These are phyloP conservation scores for Drosophila peninsularis DNA, from an alignment of 2,888 invertebrate species.

Conservation along the genomic window DNA sequence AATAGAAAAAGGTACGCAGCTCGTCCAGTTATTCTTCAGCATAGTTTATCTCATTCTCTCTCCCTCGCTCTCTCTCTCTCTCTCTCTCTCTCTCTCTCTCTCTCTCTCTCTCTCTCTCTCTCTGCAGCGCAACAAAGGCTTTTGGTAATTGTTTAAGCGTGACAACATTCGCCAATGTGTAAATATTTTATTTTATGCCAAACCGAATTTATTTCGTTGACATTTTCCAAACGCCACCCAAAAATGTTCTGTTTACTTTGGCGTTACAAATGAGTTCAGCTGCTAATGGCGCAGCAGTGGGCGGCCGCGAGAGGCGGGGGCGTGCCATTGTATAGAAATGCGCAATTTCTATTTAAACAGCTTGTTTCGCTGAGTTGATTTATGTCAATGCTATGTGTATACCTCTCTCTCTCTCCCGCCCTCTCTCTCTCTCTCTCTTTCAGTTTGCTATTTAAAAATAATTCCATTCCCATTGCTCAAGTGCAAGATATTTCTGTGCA, in stretches of 20 bases:
- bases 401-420: neutral
- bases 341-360: slow-evolving; percentile 76
- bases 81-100: neutral
- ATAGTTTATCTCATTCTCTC: slow-evolving; percentile 31
- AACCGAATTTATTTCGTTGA: slow-evolving; percentile 63
- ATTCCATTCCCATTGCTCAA: slow-evolving; percentile 27
- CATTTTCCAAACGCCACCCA: slow-evolving; percentile 53
- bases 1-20: neutral
- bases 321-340: slow-evolving; percentile 47
- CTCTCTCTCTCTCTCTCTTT: neutral
- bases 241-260: slow-evolving; percentile 55
- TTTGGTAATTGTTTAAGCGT: slow-evolving; percentile 55
- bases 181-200: slow-evolving; percentile 64
- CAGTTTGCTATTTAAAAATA: slow-evolving; percentile 17
- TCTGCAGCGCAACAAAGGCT: slow-evolving; percentile 46
- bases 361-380: slow-evolving; percentile 58
- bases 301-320: slow-evolving; percentile 3
- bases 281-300: slow-evolving; percentile 49
- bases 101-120: neutral
- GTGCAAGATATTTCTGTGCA: slow-evolving; percentile 22
- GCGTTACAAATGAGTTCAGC: slow-evolving; percentile 69
- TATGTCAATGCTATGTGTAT: slow-evolving; percentile 59
- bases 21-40: slow-evolving; percentile 2
- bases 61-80: neutral
- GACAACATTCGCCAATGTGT: slow-evolving; percentile 57